phyloP scores from a whole-genome alignment of 35 echinoderm and acorn worm species.

The Heliocidaris erythrogramma region DNA sequence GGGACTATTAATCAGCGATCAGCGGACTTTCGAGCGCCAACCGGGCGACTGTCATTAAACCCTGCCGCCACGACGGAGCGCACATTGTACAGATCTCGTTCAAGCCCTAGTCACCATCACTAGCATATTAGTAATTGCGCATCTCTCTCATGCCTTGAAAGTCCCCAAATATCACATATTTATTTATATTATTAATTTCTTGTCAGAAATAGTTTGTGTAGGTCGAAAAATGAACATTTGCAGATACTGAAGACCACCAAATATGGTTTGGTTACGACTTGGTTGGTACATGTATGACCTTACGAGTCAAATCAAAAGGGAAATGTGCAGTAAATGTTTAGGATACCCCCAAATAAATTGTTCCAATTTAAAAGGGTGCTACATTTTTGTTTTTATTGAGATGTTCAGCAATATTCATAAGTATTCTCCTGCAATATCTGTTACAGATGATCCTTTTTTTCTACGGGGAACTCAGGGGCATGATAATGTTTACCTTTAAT shows the following conservation, averaged over 20 bases:
- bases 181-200: too few species aligned
- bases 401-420: too few species aligned
- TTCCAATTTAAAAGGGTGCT: neutral
- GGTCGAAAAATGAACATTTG: too few species aligned
- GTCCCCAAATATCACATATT: too few species aligned
- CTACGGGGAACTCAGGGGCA: neutral
- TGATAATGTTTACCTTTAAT: neutral
- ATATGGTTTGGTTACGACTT: too few species aligned
- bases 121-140: neutral
- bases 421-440: too few species aligned
- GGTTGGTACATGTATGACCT: too few species aligned
- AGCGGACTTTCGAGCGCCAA: conserved; percentile 32
- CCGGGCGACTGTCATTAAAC: conserved; percentile 5
- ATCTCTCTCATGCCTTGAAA: too few species aligned
- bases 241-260: too few species aligned
- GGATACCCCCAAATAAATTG: neutral
- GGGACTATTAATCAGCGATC: conserved; percentile 49
- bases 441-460: neutral
- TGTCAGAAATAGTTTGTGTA: too few species aligned
- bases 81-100: neutral
- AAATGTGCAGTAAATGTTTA: neutral
- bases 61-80: neutral
- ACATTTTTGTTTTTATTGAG: too few species aligned
- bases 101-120: neutral
- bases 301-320: too few species aligned